These are phyloP conservation scores for Tetramorium parvispinum DNA, from an alignment of 1,140 invertebrate species.

Conservation along the genomic window DNA sequence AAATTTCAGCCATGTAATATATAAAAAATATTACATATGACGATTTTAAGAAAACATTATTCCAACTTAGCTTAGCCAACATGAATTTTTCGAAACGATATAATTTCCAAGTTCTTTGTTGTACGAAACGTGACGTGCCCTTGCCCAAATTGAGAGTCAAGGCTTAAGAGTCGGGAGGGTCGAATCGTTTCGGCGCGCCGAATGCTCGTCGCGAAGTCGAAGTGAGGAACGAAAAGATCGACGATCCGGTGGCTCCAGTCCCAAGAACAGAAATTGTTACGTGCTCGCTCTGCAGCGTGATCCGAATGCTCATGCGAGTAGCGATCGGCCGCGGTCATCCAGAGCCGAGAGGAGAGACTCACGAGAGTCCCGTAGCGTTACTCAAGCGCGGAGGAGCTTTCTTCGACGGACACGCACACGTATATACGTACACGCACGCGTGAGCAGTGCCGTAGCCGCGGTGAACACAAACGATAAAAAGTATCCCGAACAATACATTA, in stretches of 20 bases:
- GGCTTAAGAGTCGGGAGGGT: constrained; percentile 7
- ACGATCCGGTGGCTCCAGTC: constrained; percentile 76
- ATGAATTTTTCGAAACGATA: not conserved
- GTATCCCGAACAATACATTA: not conserved
- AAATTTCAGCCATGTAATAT: not conserved
- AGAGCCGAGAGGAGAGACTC: constrained; percentile 66
- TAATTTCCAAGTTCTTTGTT: constrained; percentile 1
- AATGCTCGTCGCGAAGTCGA: constrained; percentile 61
- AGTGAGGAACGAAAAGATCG: constrained; percentile 69
- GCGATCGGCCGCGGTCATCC: constrained; percentile 73
- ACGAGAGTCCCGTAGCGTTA: constrained; percentile 72
- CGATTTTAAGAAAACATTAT: not conserved
- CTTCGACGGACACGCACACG: constrained; percentile 64
- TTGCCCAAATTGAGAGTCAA: constrained; percentile 14
- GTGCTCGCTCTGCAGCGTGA: constrained; percentile 77
- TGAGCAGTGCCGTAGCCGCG: constrained; percentile 29
- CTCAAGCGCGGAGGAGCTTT: constrained; percentile 69
- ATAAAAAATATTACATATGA: not conserved
- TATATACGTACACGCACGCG: not conserved
- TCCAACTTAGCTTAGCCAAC: too few species aligned
- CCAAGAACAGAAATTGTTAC: constrained; percentile 81
- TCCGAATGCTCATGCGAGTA: constrained; percentile 75
- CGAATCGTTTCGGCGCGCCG: constrained; percentile 41
- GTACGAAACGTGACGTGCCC: not conserved
- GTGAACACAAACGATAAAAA: not conserved